Conservation (phyloP, 1,140 invertebrate genomes). For the Ditylenchus dipsaci region DNA sequence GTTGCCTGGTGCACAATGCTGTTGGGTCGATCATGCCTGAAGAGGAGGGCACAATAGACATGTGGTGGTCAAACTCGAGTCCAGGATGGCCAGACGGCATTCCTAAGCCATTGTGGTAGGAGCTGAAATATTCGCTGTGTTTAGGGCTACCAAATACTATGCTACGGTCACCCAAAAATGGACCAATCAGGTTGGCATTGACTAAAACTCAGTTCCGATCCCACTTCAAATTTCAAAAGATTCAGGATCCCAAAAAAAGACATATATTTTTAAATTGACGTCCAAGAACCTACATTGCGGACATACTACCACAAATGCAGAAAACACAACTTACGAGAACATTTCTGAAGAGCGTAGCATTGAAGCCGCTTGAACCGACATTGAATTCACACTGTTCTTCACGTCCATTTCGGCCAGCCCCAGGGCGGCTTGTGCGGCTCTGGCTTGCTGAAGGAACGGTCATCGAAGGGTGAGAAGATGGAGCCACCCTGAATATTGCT, state of each 20-base stretch:
- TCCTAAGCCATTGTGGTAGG: conserved; percentile 9
- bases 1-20: conserved; percentile 17
- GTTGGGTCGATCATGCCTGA: conserved; percentile 1
- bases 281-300: too few species aligned
- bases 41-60: conserved; percentile 11
- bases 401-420: conserved; percentile 52
- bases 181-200: too few species aligned
- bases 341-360: conserved; percentile 49
- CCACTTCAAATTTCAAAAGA: too few species aligned
- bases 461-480: conserved; percentile 50
- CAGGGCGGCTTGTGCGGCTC: conserved; percentile 43
- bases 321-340: conserved; percentile 40
- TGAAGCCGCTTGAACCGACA: conserved; percentile 30
- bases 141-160: conserved; percentile 26
- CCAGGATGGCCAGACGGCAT: conserved; percentile 16
- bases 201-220: too few species aligned
- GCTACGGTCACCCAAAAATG: too few species aligned
- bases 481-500: conserved; percentile 38
- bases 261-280: too few species aligned
- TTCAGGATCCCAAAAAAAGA: too few species aligned
- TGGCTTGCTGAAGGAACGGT: conserved; percentile 43
- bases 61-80: background rate
- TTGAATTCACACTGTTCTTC: conserved; percentile 37
- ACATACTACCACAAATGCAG: too few species aligned
- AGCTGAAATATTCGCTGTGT: conserved; percentile 12